Base-by-base conservation (phyloP, 2,888 invertebrate species). In the Agonum fuliginosum region DNA sequence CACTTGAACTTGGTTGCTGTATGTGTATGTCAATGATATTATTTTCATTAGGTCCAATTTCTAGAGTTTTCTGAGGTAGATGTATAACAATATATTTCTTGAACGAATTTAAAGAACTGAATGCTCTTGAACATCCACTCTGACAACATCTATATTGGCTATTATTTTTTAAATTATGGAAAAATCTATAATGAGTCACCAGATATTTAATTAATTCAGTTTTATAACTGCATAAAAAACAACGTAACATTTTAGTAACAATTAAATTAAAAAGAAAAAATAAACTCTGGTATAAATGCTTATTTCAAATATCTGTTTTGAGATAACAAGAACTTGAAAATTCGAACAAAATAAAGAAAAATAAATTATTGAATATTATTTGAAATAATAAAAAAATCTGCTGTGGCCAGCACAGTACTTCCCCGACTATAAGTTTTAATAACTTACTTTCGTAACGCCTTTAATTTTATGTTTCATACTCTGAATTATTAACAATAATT, bases 251-350 rank as follows among this genome's bases (percentile, higher is more conserved):
- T 41, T 41, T 41, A 10, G 1, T 41, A 41, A 6, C n/a, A 12
- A 41, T 41, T n/a, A n/a, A n/a, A n/a, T n/a, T n/a, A n/a, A n/a
- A 41, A 41, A n/a, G n/a, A 41, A 41, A 41, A 41, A 41, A 41
- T 10, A 10, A 41, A 4, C 10, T n/a, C 14, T 6, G n/a, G 12
- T 8, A 41, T 41, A n/a, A 41, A 41, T 30, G 30, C 30, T n/a
- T n/a, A 30, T 30, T 8, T 41, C 37, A 41, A 41, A 41, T 10
- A 41, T 41, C n/a, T n/a, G n/a, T n/a, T n/a, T n/a, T n/a, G n/a
- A n/a, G n/a, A n/a, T n/a, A n/a, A n/a, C n/a, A n/a, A n/a, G n/a
- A n/a, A n/a, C n/a, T n/a, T n/a, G n/a, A n/a, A n/a, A n/a, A n/a
- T n/a, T n/a, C n/a, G n/a, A n/a, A n/a, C n/a, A n/a, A n/a, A n/a